These are phyloP conservation scores for Trachymyrmex septentrionalis DNA, from an alignment of 1,140 invertebrate species.

Conservation along the genomic window DNA sequence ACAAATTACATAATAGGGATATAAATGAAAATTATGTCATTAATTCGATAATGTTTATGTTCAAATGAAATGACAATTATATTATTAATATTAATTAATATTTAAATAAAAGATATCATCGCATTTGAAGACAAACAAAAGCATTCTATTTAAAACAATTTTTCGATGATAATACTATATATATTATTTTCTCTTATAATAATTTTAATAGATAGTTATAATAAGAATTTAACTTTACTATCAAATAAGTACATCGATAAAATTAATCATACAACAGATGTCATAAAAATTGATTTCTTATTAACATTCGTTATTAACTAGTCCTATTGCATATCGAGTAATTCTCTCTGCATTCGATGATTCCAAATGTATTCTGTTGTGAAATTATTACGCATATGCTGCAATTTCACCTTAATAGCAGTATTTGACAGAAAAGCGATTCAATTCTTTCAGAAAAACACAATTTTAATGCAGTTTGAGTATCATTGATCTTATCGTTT, in stretches of 20 bases:
- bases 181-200: background rate
- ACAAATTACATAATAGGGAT: constrained; percentile 30
- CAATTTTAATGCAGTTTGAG: background rate
- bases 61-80: constrained; percentile 29
- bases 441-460: constrained; percentile 16
- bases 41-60: constrained; percentile 38
- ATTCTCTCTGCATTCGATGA: background rate
- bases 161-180: background rate
- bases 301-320: background rate
- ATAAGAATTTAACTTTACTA: background rate
- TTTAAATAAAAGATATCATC: background rate
- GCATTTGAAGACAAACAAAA: background rate
- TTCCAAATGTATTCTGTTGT: background rate
- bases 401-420: background rate
- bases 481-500: constrained; percentile 48
- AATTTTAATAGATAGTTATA: background rate
- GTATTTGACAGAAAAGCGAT: constrained; percentile 2
- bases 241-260: background rate
- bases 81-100: background rate
- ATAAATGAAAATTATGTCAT: constrained; percentile 63
- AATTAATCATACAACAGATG: background rate
- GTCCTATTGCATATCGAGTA: background rate
- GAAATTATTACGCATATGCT: constrained; percentile 10
- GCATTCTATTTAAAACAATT: background rate
- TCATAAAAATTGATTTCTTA: constrained; percentile 6